Evolutionary conservation across 2,888 invertebrate species (phyloP), one percentile per base, ranked within the genome.

Genomic region (Drosophila multiciliata): DNA sequence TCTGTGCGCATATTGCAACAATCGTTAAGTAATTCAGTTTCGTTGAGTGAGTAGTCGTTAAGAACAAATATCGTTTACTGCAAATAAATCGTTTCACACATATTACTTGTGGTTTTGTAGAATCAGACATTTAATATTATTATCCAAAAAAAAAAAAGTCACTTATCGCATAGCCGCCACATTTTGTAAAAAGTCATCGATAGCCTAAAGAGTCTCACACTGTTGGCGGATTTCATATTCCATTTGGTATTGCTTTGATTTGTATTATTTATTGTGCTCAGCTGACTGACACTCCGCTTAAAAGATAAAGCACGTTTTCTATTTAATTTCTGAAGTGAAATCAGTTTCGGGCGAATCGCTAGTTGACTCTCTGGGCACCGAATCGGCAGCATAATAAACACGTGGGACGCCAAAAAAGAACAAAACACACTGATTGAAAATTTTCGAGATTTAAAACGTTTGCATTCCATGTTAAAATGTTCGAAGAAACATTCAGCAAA

Each of bases 401-500:
- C 69, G 75, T 76, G 75, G 66, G 35, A 57, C 72, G 57, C 48
- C 72, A 35, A 40, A 20, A 53, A 67, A 29, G 55, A 32, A 32
- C 33, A 32, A 36, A 59, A 23, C 17, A 58, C 32, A 32, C 2
- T 1, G 8, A 32, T 20, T 15, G 15, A 3, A 6, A 32, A 23
- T n/a, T 12, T 45, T 45, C 15, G 2, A 6, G 2, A 32, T 11
- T 48, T 17, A 1, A 36, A 63, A 62, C 53, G 40, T 48, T 58
- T 68, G 26, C 29, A 52, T 58, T 70, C 12, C 40, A 60, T 50
- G 49, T 20, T 0, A 69, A 80, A 42, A 80, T 80, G 80, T 33
- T 83, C 33, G 80, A 82, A 26, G 68, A 89, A 29, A 52, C 40
- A 29, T 72, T 83, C n/a, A 80, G 74, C 49, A 70, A 85, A 65